Conservation (phyloP, 2,797 vertebrate species). For the Telmatherina bonti region DNA sequence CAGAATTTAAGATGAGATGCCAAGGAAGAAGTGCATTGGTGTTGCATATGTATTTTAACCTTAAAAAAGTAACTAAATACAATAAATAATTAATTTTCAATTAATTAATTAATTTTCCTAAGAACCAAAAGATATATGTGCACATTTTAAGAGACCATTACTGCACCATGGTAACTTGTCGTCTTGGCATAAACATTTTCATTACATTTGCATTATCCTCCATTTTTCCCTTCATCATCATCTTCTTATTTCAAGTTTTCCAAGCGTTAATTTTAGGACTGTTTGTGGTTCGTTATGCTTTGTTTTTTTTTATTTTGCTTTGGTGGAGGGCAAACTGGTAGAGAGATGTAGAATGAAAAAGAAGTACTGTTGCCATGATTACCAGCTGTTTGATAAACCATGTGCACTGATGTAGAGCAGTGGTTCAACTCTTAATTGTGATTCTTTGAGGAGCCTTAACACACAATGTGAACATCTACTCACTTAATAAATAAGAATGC, state of each 20-base stretch:
- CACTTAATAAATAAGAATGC: conserved; percentile 8
- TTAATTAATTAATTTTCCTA: no score
- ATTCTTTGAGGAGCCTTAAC: neutral
- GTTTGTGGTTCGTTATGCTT: neutral
- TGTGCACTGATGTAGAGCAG: conserved; percentile 8
- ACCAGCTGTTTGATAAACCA: conserved; percentile 28
- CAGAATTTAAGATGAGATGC: neutral
- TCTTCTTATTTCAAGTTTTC: conserved; percentile 10
- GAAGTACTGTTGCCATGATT: conserved; percentile 24
- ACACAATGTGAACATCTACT: conserved; percentile 21
- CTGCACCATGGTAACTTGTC: neutral
- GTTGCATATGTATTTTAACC: neutral
- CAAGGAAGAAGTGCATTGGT: neutral
- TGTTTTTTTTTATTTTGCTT: neutral
- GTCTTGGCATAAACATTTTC: conserved; percentile 1
- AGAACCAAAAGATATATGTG: neutral
- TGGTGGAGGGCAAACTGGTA: conserved; percentile 10
- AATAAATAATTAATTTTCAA: no score
- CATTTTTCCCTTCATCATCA: neutral
- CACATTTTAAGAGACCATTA: neutral
- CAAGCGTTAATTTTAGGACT: neutral
- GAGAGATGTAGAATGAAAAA: conserved; percentile 25
- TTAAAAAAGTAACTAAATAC: neutral
- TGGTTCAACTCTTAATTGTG: conserved; percentile 3
- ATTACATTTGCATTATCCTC: neutral